Evolutionary conservation across 2,797 vertebrate genomes (phyloP).

Genomic region (Danio kyathit): DNA sequence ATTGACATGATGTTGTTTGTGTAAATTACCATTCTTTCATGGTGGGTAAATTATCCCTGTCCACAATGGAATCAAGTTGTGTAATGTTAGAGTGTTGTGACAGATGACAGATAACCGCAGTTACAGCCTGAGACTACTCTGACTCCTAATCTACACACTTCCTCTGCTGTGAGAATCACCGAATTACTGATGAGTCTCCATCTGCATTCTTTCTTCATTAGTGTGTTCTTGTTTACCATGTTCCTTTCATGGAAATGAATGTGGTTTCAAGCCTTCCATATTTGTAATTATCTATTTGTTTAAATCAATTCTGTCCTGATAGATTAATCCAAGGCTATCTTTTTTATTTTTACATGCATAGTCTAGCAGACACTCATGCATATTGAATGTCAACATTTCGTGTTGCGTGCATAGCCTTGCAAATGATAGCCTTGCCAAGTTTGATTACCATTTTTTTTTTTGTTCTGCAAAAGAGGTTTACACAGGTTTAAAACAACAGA

Average conservation of each 20-base stretch:
- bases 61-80: conserved; percentile 14
- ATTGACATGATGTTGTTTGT: background rate
- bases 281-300: background rate
- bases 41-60: background rate
- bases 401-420: no score
- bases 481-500: no score
- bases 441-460: no score
- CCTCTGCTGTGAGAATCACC: conserved; percentile 8
- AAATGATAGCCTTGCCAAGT: no score
- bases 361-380: no score
- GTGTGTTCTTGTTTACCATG: background rate
- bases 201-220: background rate
- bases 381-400: no score
- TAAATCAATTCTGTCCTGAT: background rate
- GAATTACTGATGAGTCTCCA: background rate
- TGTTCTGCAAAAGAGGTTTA: no score
- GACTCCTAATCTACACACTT: conserved; percentile 21
- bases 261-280: background rate
- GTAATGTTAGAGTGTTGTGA: conserved; percentile 4
- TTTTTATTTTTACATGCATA: no score
- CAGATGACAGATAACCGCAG: background rate
- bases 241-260: background rate
- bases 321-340: background rate
- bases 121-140: background rate
- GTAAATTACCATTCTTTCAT: conserved; percentile 1